A percentile compares a stretch with the other conserved stretches of the same genome.
Conservation (phyloP, 1,140 invertebrate species). For the Polypedilum pembai region DNA sequence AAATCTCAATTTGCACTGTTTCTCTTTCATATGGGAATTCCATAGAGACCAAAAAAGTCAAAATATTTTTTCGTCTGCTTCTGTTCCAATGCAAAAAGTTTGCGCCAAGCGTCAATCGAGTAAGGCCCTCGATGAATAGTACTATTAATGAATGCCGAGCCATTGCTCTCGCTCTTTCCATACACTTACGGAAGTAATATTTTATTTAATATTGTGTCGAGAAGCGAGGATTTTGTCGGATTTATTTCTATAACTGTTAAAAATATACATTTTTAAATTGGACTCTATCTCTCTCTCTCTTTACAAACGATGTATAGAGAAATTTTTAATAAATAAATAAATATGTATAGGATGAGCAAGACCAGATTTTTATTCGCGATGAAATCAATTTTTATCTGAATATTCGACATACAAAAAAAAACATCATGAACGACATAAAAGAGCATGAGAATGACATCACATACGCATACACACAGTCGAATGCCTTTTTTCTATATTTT, state of each 20-base stretch:
- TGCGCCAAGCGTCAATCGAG: background rate
- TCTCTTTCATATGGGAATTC: no score
- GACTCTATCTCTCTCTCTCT: background rate
- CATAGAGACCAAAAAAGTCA: no score
- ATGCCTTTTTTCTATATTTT: conserved; percentile 3
- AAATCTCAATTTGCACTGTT: no score
- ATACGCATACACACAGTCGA: no score
- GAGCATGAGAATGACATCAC: no score
- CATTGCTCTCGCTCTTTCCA: no score
- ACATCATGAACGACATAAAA: background rate
- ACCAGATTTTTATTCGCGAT: background rate
- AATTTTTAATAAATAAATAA: no score
- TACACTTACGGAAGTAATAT: background rate
- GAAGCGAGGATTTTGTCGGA: conserved; percentile 15
- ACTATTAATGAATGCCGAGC: background rate
- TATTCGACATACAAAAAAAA: background rate
- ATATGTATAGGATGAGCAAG: no score
- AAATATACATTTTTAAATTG: background rate
- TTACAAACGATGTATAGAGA: background rate
- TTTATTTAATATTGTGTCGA: conserved; percentile 25
- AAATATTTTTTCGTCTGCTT: no score
- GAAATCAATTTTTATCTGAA: background rate
- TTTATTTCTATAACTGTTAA: background rate
- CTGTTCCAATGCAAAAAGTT: no score
- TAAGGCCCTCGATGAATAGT: background rate